Evolutionary conservation across 2,113 vertebrate genomes (phyloP), one percentile per base, ranked within the genome.

Genomic region (Cavia aperea): DNA sequence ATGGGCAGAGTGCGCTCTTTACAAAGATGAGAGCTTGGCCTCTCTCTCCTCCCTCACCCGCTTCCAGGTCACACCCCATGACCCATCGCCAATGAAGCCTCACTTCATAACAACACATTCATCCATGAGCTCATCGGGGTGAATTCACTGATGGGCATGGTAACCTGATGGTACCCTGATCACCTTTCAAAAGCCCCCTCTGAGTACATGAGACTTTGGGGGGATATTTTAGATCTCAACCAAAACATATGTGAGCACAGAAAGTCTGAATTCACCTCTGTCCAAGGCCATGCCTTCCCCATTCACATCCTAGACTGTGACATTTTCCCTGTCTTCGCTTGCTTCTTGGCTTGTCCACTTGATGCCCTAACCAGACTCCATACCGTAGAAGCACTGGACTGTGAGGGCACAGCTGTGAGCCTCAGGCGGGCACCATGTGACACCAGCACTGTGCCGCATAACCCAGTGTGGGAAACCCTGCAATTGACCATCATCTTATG

Each of bases 351-450:
- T 43, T 46, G 0, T 60, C 15, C n/a, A 43, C n/a, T 1, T 0
- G 7, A n/a, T 14, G 60, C 10, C 19, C 39, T 73, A 4, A 21
- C 14, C 5, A 2, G 7, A 66, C 1, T 23, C 23, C 29, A 7
- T 4, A 26, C 3, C 4, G 24, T 54, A 4, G 0, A 46, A 43
- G 26, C 4, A 2, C 15, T 2, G 6, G 43, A 4, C 16, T 24
- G 11, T 5, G 8, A 18, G 4, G 21, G 15, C 3, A 16, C 14
- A 16, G 2, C 23, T 13, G 24, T 2, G 15, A 85, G 29, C 2
- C 3, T 68, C 56, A 66, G 60, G 4, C 60, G 60, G 23, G 39
- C 7, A 26, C 7, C 26, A 2, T 14, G 72, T 12, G 21, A 29
- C 39, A 29, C 23, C 72, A 46, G 13, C 39, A 15, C 24, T 13